Conservation (phyloP, 2,888 invertebrate genomes). For the Nomada ruficornis region DNA sequence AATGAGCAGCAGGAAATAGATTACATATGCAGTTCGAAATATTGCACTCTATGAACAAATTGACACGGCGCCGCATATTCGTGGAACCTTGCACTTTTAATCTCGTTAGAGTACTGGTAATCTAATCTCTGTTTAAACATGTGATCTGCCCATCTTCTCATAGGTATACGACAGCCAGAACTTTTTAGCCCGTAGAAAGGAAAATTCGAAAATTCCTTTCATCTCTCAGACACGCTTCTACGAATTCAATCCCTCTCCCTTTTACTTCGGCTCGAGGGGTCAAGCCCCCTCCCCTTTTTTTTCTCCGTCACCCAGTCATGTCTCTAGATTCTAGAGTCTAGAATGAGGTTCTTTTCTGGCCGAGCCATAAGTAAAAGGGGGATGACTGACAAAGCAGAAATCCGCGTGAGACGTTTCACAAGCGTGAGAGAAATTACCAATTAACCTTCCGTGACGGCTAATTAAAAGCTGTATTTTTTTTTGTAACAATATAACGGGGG, state of each 20-base stretch:
- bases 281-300: background rate
- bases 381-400: slow-evolving; percentile 59
- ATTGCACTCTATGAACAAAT: too few species aligned
- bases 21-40: too few species aligned
- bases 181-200: too few species aligned
- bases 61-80: slow-evolving; percentile 15
- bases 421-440: slow-evolving; percentile 63
- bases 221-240: background rate
- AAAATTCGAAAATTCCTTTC: background rate
- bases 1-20: too few species aligned
- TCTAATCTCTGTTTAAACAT: slow-evolving; percentile 44
- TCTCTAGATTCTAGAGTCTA: slow-evolving; percentile 3
- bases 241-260: slow-evolving; percentile 7
- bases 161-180: slow-evolving; percentile 10
- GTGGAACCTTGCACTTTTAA: slow-evolving; percentile 20
- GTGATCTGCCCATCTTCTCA: slow-evolving; percentile 22
- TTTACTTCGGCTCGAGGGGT: background rate
- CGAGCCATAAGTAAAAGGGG: slow-evolving; percentile 37
- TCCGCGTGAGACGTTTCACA: slow-evolving; percentile 55
- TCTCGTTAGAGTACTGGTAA: slow-evolving; percentile 34
- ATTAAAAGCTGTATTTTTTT: slow-evolving; percentile 41
- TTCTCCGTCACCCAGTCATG: slow-evolving; percentile 37
- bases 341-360: slow-evolving; percentile 33
- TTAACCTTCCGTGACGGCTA: slow-evolving; percentile 51
- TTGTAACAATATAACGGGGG: slow-evolving; percentile 6